Conservation (phyloP, 2,888 invertebrate genomes). For the Fissipunctia ypsillon region DNA sequence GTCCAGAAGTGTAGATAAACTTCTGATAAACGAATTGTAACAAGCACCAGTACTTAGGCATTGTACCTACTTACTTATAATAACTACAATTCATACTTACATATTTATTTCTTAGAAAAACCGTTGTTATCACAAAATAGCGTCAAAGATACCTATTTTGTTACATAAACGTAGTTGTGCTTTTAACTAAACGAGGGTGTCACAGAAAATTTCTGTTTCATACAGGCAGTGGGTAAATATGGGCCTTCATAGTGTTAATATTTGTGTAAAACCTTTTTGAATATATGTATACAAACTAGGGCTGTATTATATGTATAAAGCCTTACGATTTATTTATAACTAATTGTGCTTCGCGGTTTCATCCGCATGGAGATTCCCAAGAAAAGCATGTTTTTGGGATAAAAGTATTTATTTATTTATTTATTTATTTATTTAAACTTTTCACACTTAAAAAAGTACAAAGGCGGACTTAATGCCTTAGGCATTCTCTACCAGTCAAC, state of each 20-base stretch:
- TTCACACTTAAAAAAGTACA: too few relatives aligned
- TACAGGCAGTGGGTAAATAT: slow-evolving; percentile 22
- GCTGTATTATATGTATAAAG: neutral
- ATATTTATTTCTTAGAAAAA: neutral
- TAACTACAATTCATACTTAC: neutral
- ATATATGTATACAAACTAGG: neutral
- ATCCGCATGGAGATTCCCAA: too few relatives aligned
- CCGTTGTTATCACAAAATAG: neutral
- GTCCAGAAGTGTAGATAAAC: too few relatives aligned
- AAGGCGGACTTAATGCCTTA: too few relatives aligned
- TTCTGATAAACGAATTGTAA: neutral
- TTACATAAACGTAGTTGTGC: neutral
- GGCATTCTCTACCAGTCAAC: too few relatives aligned
- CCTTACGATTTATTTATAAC: too few relatives aligned
- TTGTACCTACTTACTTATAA: neutral
- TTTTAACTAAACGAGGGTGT: slow-evolving; percentile 2
- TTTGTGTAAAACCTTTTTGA: slow-evolving; percentile 24
- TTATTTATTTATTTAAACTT: too few relatives aligned
- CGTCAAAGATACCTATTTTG: neutral
- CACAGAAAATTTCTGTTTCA: slow-evolving; percentile 8
- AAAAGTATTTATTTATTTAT: too few relatives aligned
- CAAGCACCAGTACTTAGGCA: neutral
- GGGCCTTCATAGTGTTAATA: slow-evolving; percentile 17
- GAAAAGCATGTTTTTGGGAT: too few relatives aligned
- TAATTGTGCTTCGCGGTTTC: too few relatives aligned